phyloP scores from a whole-genome alignment of 2,113 vertebrate species.

The Aegithalos caudatus region DNA sequence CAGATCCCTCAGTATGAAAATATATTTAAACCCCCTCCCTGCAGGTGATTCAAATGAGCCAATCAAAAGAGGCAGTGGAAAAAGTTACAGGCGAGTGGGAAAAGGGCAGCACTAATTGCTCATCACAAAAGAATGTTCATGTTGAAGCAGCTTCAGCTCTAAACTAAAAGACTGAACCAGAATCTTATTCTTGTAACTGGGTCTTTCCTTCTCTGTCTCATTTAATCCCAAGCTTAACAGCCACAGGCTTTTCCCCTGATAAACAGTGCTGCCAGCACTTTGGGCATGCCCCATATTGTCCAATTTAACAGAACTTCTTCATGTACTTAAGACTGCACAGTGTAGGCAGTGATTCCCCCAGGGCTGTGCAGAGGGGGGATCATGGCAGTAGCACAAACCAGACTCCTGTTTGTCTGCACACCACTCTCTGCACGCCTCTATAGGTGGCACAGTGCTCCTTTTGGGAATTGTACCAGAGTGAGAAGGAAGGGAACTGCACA shows the following conservation, averaged over 20 bases:
- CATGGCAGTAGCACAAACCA: not conserved
- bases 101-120: slow-evolving; percentile 5
- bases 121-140: not conserved
- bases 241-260: not conserved
- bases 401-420: not conserved
- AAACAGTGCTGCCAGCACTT: not conserved
- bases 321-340: not conserved
- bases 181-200: not conserved
- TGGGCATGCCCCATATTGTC: not conserved
- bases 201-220: not conserved
- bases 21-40: not conserved
- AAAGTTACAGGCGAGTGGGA: not conserved
- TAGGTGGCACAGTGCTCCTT: not conserved
- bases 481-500: not conserved
- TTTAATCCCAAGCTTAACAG: not conserved
- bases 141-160: not conserved
- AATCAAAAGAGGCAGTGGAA: not conserved
- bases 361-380: not conserved
- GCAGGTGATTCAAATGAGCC: not conserved
- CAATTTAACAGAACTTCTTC: not conserved
- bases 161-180: not conserved
- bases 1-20: not conserved
- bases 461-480: not conserved
- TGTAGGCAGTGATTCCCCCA: not conserved
- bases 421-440: not conserved